phyloP scores from a whole-genome alignment of 1,140 invertebrate species.

The Plutomurus gul region DNA sequence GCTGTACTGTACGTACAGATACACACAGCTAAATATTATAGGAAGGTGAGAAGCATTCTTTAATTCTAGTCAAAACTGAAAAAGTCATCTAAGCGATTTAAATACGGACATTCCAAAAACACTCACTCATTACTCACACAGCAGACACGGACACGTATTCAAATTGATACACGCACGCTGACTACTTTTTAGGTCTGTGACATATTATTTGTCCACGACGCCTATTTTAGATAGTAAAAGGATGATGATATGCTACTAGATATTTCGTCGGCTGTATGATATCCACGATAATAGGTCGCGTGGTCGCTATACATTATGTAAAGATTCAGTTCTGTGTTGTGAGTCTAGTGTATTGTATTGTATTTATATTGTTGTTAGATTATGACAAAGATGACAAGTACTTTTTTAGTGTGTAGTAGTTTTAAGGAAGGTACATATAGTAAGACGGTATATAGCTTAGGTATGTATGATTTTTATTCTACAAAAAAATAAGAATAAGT shows the following conservation, averaged over 20 bases:
- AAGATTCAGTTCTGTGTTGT: conserved; percentile 14
- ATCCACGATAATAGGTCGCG: too few species aligned
- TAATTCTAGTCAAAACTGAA: too few species aligned
- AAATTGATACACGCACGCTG: background rate
- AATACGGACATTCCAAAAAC: too few species aligned
- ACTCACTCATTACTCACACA: background rate
- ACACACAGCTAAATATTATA: background rate
- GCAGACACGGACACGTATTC: too few species aligned
- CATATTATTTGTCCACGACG: background rate
- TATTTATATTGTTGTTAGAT: background rate
- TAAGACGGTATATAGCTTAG: background rate
- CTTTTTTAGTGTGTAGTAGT: background rate
- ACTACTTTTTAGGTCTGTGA: background rate
- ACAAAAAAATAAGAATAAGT: background rate
- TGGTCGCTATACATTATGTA: too few species aligned
- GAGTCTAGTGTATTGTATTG: background rate
- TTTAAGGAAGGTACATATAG: background rate
- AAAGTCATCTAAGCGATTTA: too few species aligned
- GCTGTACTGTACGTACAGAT: background rate
- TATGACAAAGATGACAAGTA: background rate
- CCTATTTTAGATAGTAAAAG: background rate
- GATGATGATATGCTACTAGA: conserved; percentile 7
- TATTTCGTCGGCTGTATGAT: background rate
- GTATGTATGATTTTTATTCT: background rate
- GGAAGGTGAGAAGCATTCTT: background rate